Evolutionary conservation across 2,797 vertebrate species (phyloP).

Genomic region (Tragopan temminckii): DNA sequence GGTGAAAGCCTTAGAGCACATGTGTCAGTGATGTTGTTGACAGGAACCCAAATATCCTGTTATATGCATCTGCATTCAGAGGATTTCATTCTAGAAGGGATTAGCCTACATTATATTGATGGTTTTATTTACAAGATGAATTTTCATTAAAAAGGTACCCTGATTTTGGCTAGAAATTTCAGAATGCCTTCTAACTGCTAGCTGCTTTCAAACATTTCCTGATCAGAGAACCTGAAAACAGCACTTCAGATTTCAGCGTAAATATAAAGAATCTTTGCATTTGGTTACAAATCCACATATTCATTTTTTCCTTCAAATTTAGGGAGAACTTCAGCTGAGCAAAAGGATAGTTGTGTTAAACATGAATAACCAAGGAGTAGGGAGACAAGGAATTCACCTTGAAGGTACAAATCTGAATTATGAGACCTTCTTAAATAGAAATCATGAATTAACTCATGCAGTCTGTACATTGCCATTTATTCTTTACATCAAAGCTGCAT

Average conservation of each 20-base stretch:
- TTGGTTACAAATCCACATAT: background rate
- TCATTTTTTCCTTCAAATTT: background rate
- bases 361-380: background rate
- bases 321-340: background rate
- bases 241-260: background rate
- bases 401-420: background rate
- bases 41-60: constrained; percentile 36
- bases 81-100: background rate
- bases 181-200: background rate
- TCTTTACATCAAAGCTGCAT: constrained; percentile 39
- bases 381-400: background rate
- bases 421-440: constrained; percentile 11
- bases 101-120: background rate
- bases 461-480: constrained; percentile 33
- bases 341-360: background rate
- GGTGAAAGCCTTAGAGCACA: background rate
- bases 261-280: background rate
- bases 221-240: background rate
- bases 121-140: background rate
- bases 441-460: constrained; percentile 16
- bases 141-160: constrained; percentile 9
- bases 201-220: background rate
- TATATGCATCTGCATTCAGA: background rate
- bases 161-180: constrained; percentile 42
- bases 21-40: background rate